Evolutionary conservation across 2,797 vertebrate species (phyloP).

Genomic region (Sternotherus odoratus): DNA sequence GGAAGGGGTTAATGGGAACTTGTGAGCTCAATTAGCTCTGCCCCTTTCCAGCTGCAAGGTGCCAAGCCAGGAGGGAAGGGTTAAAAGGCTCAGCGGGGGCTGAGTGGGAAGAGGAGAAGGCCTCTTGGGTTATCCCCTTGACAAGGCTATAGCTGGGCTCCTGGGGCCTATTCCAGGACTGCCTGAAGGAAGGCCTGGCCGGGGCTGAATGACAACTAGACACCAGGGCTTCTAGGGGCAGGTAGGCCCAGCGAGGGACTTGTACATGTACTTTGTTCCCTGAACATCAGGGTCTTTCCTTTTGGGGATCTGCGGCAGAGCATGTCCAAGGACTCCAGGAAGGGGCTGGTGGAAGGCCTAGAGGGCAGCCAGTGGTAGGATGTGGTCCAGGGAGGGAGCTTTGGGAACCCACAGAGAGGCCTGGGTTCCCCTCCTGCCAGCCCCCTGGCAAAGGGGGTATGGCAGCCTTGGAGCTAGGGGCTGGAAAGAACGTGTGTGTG

Average conservation of each 20-base stretch:
- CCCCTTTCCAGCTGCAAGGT: background rate
- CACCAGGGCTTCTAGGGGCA: background rate
- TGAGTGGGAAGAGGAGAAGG: background rate
- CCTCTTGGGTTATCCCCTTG: background rate
- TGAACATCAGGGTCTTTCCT: background rate
- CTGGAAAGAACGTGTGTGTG: background rate
- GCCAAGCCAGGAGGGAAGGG: background rate
- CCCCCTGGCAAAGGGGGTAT: background rate
- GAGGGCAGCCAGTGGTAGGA: background rate
- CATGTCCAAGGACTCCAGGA: background rate
- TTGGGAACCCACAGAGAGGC: background rate
- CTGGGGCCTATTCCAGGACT: background rate
- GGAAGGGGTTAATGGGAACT: background rate
- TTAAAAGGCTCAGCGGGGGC: background rate
- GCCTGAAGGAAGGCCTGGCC: background rate
- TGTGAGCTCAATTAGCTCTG: background rate
- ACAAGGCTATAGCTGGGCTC: background rate
- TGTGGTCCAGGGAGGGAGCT: background rate
- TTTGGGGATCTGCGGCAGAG: background rate
- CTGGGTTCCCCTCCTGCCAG: background rate
- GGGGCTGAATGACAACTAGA: background rate
- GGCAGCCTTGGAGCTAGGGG: background rate
- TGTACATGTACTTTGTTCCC: background rate
- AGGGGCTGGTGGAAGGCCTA: background rate
- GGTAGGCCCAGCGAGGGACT: background rate